These are phyloP conservation scores for Patella ulyssiponensis DNA, from an alignment of 2,888 invertebrate species.

Conservation along the genomic window DNA sequence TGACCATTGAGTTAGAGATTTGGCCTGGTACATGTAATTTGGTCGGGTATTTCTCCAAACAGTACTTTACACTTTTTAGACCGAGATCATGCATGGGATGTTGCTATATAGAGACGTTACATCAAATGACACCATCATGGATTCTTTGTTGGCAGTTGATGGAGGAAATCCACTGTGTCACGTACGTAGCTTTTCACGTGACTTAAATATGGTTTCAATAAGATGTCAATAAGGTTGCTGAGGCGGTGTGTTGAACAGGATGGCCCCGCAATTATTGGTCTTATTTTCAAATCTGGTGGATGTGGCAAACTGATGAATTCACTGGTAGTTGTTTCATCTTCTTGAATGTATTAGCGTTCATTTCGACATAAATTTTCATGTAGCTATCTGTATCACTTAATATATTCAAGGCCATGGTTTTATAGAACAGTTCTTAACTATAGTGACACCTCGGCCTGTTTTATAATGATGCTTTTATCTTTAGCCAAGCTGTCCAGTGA, in stretches of 20 bases:
- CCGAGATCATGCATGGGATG: conserved; percentile 27
- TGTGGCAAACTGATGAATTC: neutral
- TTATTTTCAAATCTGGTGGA: neutral
- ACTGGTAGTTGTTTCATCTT: neutral
- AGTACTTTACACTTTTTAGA: conserved; percentile 21
- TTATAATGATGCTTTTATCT: too few species aligned
- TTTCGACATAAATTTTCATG: too few species aligned
- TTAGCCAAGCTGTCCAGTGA: too few species aligned
- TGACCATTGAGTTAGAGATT: conserved; percentile 20
- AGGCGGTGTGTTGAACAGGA: too few species aligned
- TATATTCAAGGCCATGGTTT: too few species aligned
- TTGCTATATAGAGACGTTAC: conserved; percentile 25
- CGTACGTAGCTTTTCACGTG: conserved; percentile 28
- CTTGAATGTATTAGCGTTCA: too few species aligned
- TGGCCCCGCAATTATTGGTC: neutral
- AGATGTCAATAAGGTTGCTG: conserved; percentile 9
- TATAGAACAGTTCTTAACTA: too few species aligned
- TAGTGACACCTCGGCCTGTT: too few species aligned
- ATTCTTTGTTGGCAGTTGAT: conserved; percentile 17
- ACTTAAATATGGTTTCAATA: conserved; percentile 30
- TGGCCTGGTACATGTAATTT: neutral
- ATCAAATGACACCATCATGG: conserved; percentile 23
- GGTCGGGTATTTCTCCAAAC: conserved; percentile 20
- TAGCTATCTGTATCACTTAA: too few species aligned
- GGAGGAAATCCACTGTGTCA: conserved; percentile 30